These are phyloP conservation scores for Lordiphosa mommai DNA, from an alignment of 1,140 invertebrate species.

Conservation along the genomic window DNA sequence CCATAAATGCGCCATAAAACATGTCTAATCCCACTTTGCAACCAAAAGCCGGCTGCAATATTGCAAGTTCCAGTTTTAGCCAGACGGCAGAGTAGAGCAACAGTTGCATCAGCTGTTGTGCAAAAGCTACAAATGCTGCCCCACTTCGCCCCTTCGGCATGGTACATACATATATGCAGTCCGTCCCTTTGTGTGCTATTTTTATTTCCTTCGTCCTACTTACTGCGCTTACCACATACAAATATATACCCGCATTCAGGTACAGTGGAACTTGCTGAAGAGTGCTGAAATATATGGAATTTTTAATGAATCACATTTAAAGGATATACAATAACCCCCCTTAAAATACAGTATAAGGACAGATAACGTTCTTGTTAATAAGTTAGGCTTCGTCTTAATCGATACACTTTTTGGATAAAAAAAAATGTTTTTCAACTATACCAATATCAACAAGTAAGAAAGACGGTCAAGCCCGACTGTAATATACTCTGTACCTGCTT, in stretches of 20 bases:
- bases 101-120: slow-evolving; percentile 60
- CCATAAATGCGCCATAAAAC: slow-evolving; percentile 64
- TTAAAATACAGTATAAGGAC: no score
- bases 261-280: slow-evolving; percentile 2
- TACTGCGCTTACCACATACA: background rate
- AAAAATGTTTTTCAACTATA: no score
- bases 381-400: no score
- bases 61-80: background rate
- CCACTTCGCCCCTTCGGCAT: background rate
- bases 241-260: slow-evolving; percentile 1
- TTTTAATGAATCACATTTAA: no score
- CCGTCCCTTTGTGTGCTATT: slow-evolving; percentile 7
- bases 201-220: slow-evolving; percentile 6
- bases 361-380: no score
- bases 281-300: no score
- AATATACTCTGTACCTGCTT: no score
- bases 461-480: no score
- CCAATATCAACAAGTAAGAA: no score
- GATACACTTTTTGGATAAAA: no score
- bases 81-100: background rate
- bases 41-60: slow-evolving; percentile 30
- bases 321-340: no score
- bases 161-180: slow-evolving; percentile 2
- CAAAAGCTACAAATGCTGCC: slow-evolving; percentile 11
- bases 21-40: slow-evolving; percentile 42